Base-by-base conservation (phyloP, 2,888 invertebrate species). In the Gonocerus acuteangulatus region DNA sequence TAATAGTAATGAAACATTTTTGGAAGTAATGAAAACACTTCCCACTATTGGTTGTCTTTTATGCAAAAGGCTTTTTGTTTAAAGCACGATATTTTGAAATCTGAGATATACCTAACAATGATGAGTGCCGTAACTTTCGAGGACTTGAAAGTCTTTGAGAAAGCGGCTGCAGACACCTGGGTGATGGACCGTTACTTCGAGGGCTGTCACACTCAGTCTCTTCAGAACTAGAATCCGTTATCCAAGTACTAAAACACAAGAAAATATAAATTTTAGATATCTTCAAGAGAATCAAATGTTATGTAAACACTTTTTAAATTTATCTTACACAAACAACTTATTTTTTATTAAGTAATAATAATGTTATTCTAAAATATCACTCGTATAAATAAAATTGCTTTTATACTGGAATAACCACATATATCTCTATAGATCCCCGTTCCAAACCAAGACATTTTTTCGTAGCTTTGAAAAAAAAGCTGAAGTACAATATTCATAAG, bases 151-250 rank as follows among this genome's bases (percentile, higher is more conserved):
- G 22, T 15, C 39, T 19, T 39, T 36, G 52, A n/a, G 54, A 42
- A 42, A 15, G 39, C 9, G 19, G n/a, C 32, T 32, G 51, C 18
- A 54, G 42, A 42, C 54, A 39, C 16, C 2, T 32, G 2, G 47
- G 32, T n/a, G 21, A 21, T 11, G 36, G 44, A 21, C 39, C 59
- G 13, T 27, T 34, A 11, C 27, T 42, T 48, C 59, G 11, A 42
- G 64, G 64, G 49, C 64, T 65, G 34, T 66, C 66, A 16, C 66
- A 62, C 54, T 66, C 66, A 16, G 66, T 66, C 22, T 66, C 66
- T 59, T 66, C 66, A 13, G 62, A 62, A 47, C 64, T 67, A 2
- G 65, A 65, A 36, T 64, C 65, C 16, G 62, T 65, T 16, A 59
- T 39, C 62, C 57, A 61, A 39, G 13, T 42, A 45, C 60, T 60